Conservation (phyloP, 1,140 invertebrate species). For the Calliphora vicina region DNA sequence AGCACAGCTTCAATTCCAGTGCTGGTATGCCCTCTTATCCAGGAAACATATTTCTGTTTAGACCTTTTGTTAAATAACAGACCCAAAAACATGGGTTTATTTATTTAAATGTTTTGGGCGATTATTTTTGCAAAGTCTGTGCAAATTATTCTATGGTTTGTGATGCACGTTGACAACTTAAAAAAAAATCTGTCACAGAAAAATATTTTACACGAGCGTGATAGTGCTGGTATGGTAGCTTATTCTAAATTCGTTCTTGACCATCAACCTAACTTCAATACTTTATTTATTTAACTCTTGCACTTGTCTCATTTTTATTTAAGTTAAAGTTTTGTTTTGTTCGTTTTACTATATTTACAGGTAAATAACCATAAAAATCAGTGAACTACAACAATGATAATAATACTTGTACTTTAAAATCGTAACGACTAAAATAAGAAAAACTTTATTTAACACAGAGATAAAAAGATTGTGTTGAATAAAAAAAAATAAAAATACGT, state of each 20-base stretch:
- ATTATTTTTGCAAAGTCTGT: too few species aligned
- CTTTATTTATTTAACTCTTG: neutral
- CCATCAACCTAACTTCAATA: neutral
- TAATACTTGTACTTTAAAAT: constrained; percentile 29
- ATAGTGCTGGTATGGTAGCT: too few species aligned
- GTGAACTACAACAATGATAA: constrained; percentile 28
- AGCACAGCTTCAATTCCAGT: too few species aligned
- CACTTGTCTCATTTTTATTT: neutral
- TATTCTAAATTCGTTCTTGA: neutral
- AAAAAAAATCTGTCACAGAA: too few species aligned
- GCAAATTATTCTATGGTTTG: too few species aligned
- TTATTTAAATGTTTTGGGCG: too few species aligned
- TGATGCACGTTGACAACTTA: too few species aligned
- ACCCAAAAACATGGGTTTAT: too few species aligned
- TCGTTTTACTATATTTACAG: neutral
- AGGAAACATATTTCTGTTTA: too few species aligned
- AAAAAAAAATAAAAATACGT: neutral
- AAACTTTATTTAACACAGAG: neutral
- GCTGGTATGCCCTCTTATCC: too few species aligned
- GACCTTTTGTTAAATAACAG: too few species aligned
- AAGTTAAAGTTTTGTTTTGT: neutral
- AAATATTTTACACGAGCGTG: too few species aligned
- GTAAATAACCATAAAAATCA: constrained; percentile 33
- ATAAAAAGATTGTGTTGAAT: neutral
- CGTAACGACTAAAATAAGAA: constrained; percentile 3